Evolutionary conservation across 2,888 invertebrate species (phyloP).

Genomic region (Synergus umbraculus): DNA sequence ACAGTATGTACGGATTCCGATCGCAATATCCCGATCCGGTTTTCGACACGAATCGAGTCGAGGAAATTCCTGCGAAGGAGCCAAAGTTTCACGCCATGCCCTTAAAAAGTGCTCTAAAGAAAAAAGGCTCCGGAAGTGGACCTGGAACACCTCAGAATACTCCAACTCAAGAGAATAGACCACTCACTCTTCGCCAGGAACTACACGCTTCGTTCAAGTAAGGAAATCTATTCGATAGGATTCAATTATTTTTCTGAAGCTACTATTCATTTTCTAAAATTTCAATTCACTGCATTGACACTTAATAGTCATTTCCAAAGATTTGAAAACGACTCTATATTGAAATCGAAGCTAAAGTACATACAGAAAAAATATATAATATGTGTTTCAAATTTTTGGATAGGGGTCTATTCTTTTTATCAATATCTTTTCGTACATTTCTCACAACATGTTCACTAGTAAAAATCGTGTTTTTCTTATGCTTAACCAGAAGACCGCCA

Average conservation of each 20-base stretch:
- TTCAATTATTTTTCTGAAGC: background rate
- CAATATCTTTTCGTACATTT: slow-evolving; percentile 50
- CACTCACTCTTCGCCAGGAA: slow-evolving; percentile 85
- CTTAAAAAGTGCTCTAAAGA: slow-evolving; percentile 94
- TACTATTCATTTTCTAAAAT: background rate
- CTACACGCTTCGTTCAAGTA: slow-evolving; percentile 90
- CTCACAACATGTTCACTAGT: slow-evolving; percentile 68
- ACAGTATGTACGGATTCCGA: slow-evolving; percentile 79
- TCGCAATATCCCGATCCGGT: slow-evolving; percentile 82
- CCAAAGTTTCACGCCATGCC: slow-evolving; percentile 94
- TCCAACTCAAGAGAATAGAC: slow-evolving; percentile 85
- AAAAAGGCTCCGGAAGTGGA: slow-evolving; percentile 82
- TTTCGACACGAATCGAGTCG: slow-evolving; percentile 90
- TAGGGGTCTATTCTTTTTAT: background rate
- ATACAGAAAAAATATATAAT: background rate
- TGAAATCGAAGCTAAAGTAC: background rate
- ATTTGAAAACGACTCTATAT: background rate
- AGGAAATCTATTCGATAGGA: slow-evolving; percentile 66
- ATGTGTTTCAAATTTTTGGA: background rate
- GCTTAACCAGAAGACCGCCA: slow-evolving; percentile 87
- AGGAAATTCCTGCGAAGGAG: slow-evolving; percentile 95
- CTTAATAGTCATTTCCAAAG: background rate
- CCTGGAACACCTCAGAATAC: slow-evolving; percentile 84
- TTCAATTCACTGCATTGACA: background rate
- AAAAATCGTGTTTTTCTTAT: slow-evolving; percentile 78